phyloP scores from a whole-genome alignment of 1,140 invertebrate species.

The Drosophila suzukii region DNA sequence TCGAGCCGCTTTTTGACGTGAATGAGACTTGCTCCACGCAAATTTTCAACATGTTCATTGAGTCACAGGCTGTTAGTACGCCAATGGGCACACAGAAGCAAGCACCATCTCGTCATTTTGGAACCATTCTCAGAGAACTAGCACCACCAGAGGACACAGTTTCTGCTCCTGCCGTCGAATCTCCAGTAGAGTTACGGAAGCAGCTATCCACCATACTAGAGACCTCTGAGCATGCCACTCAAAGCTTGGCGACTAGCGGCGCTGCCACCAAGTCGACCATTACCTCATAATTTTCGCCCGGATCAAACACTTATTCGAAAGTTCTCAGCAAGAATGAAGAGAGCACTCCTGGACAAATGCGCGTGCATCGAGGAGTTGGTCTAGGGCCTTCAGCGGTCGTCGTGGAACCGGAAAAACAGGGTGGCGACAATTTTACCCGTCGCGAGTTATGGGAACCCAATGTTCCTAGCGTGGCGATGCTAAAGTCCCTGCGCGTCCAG shows the following conservation, averaged over 20 bases:
- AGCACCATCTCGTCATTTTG: conserved; percentile 56
- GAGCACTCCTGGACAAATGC: conserved; percentile 40
- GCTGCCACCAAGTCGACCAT: conserved; percentile 71
- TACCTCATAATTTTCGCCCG: conserved; percentile 44
- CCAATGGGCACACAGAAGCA: conserved; percentile 84
- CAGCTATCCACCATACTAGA: conserved; percentile 82
- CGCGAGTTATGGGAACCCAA: conserved; percentile 69
- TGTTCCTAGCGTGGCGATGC: conserved; percentile 54
- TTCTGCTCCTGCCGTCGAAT: conserved; percentile 7
- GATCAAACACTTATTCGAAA: conserved; percentile 3
- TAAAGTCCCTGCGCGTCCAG: conserved; percentile 73
- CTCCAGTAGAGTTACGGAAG: conserved; percentile 49
- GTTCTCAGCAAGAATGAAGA: conserved; percentile 36
- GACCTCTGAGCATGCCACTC: conserved; percentile 75
- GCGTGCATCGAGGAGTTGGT: conserved; percentile 34
- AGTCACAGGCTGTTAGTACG: conserved; percentile 87
- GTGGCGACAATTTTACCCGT: conserved; percentile 62
- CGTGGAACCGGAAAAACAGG: conserved; percentile 18
- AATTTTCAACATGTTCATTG: conserved; percentile 87
- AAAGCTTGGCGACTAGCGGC: conserved; percentile 52
- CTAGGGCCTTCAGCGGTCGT: conserved; percentile 26
- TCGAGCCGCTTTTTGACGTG: conserved; percentile 73
- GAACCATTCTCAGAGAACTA: conserved; percentile 55
- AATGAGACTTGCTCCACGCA: conserved; percentile 87
- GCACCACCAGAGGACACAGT: conserved; percentile 8